phyloP scores from a whole-genome alignment of 64 coral and sea anemone species.

The Actinia equina region DNA sequence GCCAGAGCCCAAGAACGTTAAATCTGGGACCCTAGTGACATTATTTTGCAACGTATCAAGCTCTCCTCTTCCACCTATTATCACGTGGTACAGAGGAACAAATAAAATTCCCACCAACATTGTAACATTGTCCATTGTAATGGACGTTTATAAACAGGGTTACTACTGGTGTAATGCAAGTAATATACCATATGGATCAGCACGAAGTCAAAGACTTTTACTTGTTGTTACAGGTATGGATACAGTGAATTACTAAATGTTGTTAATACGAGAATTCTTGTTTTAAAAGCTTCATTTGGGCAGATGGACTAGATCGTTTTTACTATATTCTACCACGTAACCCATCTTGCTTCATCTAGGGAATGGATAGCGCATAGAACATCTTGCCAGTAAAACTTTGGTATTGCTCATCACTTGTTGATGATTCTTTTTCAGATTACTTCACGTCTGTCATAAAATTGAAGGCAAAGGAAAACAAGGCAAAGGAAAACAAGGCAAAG shows the following conservation, averaged over 20 bases:
- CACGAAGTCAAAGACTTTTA: slow-evolving; percentile 4
- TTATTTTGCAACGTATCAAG: not conserved
- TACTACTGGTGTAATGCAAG: slow-evolving; percentile 27
- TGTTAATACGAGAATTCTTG: not conserved
- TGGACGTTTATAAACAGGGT: not conserved
- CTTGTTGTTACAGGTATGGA: slow-evolving; percentile 26
- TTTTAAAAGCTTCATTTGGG: not conserved
- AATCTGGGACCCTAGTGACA: not conserved
- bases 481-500: too few relatives aligned
- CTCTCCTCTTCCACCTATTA: not conserved
- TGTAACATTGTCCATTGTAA: not conserved
- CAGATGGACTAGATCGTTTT: too few relatives aligned
- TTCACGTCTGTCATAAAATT: not conserved
- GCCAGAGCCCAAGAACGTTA: not conserved
- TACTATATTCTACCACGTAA: not conserved
- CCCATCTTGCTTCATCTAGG: too few relatives aligned
- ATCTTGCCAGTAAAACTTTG: too few relatives aligned
- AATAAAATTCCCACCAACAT: not conserved
- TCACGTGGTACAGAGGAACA: not conserved
- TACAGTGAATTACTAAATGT: not conserved
- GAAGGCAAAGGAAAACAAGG: not conserved
- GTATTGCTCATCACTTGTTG: too few relatives aligned
- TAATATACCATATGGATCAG: not conserved
- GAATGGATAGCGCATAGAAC: too few relatives aligned
- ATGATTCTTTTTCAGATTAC: not conserved